Evolutionary conservation across 2,797 vertebrate genomes (phyloP), one percentile per base, ranked within the genome.

Genomic region (Tachyglossus aculeatus): DNA sequence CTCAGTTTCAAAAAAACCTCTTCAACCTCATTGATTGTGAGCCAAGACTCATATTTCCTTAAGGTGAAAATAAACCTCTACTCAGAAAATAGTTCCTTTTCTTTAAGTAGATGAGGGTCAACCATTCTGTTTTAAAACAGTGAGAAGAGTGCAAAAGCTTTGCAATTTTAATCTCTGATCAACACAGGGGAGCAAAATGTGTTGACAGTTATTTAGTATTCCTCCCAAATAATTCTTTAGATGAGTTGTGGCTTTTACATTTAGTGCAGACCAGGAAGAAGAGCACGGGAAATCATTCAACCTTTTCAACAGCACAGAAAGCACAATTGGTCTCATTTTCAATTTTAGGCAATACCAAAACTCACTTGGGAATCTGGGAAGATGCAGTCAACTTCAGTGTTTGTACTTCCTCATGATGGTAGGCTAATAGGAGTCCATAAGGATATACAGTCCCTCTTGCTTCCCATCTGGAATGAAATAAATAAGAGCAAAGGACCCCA

Each of bases 301-400:
- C 71, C 84, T 81, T 90, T 92, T 74, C 74, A 88, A 84, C 34
- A 34, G 54, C 51, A 41, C 63, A 86, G 89, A 89, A 88, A 84
- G 83, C 84, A 51, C 85, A 92, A 90, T 93, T 85, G 45, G 85
- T 91, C 92, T 93, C 88, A 82, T 87, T 88, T 91, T 88, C 86
- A 85, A 81, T 88, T 90, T 92, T 88, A 92, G 77, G 89, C 88
- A 92, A 83, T 92, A 96, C 85, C 89, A 92, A 96, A 96, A 96
- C 94, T 92, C 94, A 94, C 94, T 90, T 94, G 94, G 93, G 94
- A 88, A 93, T 93, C 90, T 93, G 93, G 92, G 93, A 93, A 93
- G 91, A 86, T 87, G 88, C 85, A 62, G 75, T 89, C 88, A 86
- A 85, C 86, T 86, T 71, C 3, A 15, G 88, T 93, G 88, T 89